Evolutionary conservation across 2,888 invertebrate species (phyloP).

Genomic region (Drosophila paranaensis): DNA sequence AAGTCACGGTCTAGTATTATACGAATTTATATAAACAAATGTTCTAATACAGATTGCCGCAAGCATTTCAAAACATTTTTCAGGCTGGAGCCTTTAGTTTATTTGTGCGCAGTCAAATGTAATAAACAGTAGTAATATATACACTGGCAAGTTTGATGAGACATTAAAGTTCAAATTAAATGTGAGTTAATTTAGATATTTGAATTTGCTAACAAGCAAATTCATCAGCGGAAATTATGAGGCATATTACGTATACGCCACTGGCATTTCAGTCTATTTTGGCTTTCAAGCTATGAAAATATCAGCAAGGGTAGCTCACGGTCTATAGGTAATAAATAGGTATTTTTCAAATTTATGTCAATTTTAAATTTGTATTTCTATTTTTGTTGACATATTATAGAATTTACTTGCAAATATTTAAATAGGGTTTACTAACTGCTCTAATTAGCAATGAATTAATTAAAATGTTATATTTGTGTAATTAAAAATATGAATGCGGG

Average conservation of each 20-base stretch:
- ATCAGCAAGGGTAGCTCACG: not conserved
- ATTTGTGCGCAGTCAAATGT: no score
- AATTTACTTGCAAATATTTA: not conserved
- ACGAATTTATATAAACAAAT: no score
- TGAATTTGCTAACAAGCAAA: not conserved
- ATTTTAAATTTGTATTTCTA: not conserved
- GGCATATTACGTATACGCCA: slow-evolving; percentile 47
- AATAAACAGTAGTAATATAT: no score
- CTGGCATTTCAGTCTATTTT: slow-evolving; percentile 21
- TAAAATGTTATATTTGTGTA: not conserved
- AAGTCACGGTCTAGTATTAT: no score
- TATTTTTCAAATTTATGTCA: no score
- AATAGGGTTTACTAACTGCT: slow-evolving; percentile 6
- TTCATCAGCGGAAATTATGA: slow-evolving; percentile 22
- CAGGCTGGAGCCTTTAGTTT: no score
- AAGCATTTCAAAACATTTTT: no score
- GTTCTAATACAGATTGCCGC: no score
- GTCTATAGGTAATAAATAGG: not conserved
- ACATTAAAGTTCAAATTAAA: no score
- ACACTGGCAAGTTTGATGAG: no score
- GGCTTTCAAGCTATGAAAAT: not conserved
- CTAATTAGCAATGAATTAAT: slow-evolving; percentile 16
- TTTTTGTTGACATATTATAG: not conserved
- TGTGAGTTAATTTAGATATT: slow-evolving; percentile 24
- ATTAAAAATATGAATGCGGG: not conserved